Evolutionary conservation across 2,888 invertebrate genomes (phyloP), one percentile per base, ranked within the genome.

Genomic region (Mythimna loreyi): DNA sequence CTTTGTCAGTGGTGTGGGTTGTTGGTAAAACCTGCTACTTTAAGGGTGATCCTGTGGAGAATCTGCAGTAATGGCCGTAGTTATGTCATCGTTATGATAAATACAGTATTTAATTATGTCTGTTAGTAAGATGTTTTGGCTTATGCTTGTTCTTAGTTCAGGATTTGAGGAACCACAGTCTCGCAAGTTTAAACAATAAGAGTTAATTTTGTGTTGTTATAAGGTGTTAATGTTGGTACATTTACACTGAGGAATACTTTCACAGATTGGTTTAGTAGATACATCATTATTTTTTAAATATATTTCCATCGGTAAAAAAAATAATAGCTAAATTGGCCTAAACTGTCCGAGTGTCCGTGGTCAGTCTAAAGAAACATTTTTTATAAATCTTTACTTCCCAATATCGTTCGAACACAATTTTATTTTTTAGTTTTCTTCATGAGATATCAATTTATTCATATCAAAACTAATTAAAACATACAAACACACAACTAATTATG

Each of bases 41-140:
- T 86, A 80, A 86, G 91, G 90, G 89, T 87, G 87, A 89, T 87
- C 87, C 83, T 89, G 90, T 89, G 85, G 88, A 89, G 83, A 87
- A 87, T 87, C 83, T 81, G 84, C 78, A 86, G 87, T 92, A 91
- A 93, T 90, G 89, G 86, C 83, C 80, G 86, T 84, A 86, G 92
- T 92, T 92, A 92, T 90, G 92, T 88, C 90, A 85, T 92, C 89
- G 85, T 92, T 92, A 92, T 93, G 93, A 91, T 92, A 91, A 91
- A 92, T 90, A 90, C 86, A 87, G 83, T 87, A 90, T 90, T 92
- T 93, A 93, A 93, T 93, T 93, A 93, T 89, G 85, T 90, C 87
- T 87, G 88, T 82, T 85, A 81, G 85, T 83, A 72, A 81, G 73
- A 71, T 82, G 66, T 72, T 80, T 69, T 67, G 50, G 67, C 45